These are phyloP conservation scores for Daubentonia madagascariensis DNA, from an alignment of 2,113 vertebrate species.

Conservation along the genomic window DNA sequence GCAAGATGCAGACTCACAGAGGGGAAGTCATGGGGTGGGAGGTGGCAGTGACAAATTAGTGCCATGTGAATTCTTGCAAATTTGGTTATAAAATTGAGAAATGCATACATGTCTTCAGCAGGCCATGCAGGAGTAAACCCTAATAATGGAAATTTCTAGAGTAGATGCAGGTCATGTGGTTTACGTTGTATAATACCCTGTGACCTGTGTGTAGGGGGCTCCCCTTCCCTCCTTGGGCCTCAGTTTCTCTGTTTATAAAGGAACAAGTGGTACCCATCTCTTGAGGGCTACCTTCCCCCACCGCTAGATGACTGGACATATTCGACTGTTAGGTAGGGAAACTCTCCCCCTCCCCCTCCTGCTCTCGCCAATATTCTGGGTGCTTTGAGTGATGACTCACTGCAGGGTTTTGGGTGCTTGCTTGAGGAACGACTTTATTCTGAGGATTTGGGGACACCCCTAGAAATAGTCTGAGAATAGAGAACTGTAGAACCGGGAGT, in stretches of 20 bases:
- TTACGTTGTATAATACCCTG: fast-evolving
- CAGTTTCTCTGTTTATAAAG: background rate
- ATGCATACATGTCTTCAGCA: fast-evolving
- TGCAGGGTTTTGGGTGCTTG: fast-evolving
- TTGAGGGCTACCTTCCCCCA: fast-evolving
- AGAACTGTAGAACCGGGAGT: fast-evolving
- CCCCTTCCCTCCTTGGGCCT: background rate
- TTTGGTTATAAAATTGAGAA: background rate
- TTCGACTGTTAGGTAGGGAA: fast-evolving
- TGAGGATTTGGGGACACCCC: background rate
- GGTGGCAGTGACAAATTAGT: fast-evolving
- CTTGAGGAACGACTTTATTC: fast-evolving
- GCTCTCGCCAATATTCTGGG: fast-evolving
- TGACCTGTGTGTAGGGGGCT: fast-evolving
- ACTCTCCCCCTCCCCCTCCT: fast-evolving
- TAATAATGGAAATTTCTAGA: fast-evolving
- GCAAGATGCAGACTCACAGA: fast-evolving
- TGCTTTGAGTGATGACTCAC: fast-evolving
- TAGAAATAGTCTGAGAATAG: fast-evolving
- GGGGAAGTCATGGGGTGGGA: fast-evolving
- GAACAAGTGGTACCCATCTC: fast-evolving
- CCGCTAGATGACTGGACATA: fast-evolving
- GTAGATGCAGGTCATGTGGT: fast-evolving
- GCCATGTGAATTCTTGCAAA: fast-evolving
- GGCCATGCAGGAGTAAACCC: background rate